phyloP scores from a whole-genome alignment of 2,888 invertebrate genomes.

The Eumacrocentrus americanus region DNA sequence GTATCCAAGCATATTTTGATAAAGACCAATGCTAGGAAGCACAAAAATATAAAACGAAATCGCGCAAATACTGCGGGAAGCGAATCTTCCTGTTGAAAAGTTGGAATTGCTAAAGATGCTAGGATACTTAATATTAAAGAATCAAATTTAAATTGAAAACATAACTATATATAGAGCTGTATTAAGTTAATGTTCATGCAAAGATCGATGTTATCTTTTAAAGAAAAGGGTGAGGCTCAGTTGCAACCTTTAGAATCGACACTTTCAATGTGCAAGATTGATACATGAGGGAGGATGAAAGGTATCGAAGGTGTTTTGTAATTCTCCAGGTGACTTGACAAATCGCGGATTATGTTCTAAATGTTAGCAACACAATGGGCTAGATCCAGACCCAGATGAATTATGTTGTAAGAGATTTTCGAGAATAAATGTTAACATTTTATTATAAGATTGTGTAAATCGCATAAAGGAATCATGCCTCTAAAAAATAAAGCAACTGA shows the following conservation, averaged over 20 bases:
- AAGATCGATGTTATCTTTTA: too few relatives aligned
- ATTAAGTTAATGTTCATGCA: too few relatives aligned
- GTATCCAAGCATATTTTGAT: too few relatives aligned
- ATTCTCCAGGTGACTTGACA: background rate
- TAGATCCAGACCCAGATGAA: background rate
- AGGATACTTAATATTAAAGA: too few relatives aligned
- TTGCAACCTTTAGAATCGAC: background rate
- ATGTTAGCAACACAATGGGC: conserved; percentile 2
- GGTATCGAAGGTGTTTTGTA: background rate
- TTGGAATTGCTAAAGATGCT: too few relatives aligned
- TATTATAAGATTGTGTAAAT: background rate
- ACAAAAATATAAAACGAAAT: too few relatives aligned
- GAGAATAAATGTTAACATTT: background rate
- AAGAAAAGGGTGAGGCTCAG: too few relatives aligned
- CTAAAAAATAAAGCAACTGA: background rate
- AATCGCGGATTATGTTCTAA: background rate
- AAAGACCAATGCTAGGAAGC: too few relatives aligned
- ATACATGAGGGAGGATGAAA: background rate
- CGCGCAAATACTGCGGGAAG: too few relatives aligned
- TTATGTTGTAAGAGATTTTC: background rate
- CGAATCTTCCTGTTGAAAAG: too few relatives aligned
- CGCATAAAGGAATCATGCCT: background rate
- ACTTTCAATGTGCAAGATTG: background rate
- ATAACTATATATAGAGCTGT: too few relatives aligned
- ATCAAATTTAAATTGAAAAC: too few relatives aligned